These are phyloP conservation scores for Sitobion miscanthi DNA, from an alignment of 1,140 invertebrate genomes.

Conservation along the genomic window DNA sequence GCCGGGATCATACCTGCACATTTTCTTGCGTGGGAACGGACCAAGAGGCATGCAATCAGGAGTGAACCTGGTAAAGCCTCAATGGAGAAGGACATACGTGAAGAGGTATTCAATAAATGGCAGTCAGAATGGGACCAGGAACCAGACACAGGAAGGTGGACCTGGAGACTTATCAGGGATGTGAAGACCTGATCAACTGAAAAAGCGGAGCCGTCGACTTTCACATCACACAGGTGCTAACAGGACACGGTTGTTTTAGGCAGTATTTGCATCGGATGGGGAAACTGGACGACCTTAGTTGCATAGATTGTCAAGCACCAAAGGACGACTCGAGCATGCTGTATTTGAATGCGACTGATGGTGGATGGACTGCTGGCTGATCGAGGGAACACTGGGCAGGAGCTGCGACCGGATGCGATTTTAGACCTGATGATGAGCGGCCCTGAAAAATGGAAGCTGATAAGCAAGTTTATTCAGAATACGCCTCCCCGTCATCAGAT, in stretches of 20 bases:
- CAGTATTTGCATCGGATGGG: constrained; percentile 60
- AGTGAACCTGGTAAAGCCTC: neutral
- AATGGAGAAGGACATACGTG: neutral
- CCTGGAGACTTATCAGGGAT: constrained; percentile 54
- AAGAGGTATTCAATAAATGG: no score
- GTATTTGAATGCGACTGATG: constrained; percentile 58
- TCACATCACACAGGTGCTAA: constrained; percentile 60
- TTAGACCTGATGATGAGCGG: neutral
- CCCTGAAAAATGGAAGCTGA: neutral
- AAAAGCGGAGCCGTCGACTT: constrained; percentile 58
- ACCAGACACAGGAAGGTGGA: no score
- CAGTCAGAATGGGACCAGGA: no score
- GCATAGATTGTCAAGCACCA: constrained; percentile 55
- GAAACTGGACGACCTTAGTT: constrained; percentile 46
- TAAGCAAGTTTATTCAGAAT: neutral
- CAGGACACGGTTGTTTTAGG: constrained; percentile 59
- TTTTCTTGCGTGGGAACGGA: neutral
- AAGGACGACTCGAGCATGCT: constrained; percentile 60
- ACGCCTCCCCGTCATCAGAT: no score
- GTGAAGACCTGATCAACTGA: constrained; percentile 57
- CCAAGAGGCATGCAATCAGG: neutral
- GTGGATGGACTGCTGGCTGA: neutral
- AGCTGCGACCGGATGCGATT: neutral
- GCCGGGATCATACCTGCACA: neutral
- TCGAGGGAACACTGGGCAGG: neutral